These are phyloP conservation scores for Bellardia bayeri DNA, from an alignment of 2,888 invertebrate genomes.

Conservation along the genomic window DNA sequence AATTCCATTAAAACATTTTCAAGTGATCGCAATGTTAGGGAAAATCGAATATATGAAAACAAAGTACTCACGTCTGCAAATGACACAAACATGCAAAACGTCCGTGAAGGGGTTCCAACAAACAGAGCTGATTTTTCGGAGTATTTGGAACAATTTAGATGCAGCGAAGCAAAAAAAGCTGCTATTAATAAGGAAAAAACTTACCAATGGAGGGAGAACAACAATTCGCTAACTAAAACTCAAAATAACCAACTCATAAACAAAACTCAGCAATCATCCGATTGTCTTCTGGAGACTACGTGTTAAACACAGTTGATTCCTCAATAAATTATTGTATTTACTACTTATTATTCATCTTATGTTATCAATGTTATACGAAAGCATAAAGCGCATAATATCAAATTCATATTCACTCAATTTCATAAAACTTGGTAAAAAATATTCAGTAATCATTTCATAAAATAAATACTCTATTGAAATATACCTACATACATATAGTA, in stretches of 20 bases:
- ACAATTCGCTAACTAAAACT: constrained; percentile 60
- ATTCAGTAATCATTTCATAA: background rate
- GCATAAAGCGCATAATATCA: background rate
- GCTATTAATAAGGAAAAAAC: constrained; percentile 39
- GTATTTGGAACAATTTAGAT: constrained; percentile 78
- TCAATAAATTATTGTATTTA: background rate
- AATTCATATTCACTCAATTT: background rate
- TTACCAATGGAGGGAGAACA: background rate
- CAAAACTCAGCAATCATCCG: constrained; percentile 74
- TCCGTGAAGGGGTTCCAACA: background rate
- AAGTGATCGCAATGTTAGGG: constrained; percentile 74
- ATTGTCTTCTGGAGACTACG: constrained; percentile 83
- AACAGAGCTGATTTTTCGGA: constrained; percentile 76
- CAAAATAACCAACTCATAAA: constrained; percentile 71
- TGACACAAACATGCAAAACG: background rate
- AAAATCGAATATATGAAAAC: constrained; percentile 45
- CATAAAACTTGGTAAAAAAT: no score
- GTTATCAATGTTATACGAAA: background rate
- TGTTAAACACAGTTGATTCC: constrained; percentile 76
- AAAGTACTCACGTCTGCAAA: constrained; percentile 32
- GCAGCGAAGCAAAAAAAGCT: constrained; percentile 77
- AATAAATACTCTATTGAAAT: constrained; percentile 7
- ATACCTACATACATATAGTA: background rate
- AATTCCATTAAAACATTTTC: constrained; percentile 72
- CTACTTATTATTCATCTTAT: background rate